These are phyloP conservation scores for Phylloscopus trochiloides DNA, from an alignment of 2,113 vertebrate genomes.

Conservation along the genomic window DNA sequence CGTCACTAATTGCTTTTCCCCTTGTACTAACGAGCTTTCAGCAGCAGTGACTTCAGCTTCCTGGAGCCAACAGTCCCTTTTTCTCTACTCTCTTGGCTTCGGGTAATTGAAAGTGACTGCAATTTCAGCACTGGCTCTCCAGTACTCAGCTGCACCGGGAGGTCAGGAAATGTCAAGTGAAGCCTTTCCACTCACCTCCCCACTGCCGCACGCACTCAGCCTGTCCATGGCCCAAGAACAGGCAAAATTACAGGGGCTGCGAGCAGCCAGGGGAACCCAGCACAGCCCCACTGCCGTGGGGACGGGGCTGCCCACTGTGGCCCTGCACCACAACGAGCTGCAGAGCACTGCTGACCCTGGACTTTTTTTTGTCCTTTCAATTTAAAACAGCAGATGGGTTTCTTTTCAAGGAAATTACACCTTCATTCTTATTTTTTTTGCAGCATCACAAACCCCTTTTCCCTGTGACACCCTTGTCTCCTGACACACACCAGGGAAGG, in stretches of 20 bases:
- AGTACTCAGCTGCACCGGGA: slow-evolving; percentile 67
- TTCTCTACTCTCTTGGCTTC: slow-evolving; percentile 63
- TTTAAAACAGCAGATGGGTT: neutral
- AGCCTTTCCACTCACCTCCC: slow-evolving; percentile 68
- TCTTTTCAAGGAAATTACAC: neutral
- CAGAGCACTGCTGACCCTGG: neutral
- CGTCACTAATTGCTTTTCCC: slow-evolving; percentile 72
- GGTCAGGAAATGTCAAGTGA: slow-evolving; percentile 77
- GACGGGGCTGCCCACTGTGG: accelerated
- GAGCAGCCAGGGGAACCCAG: neutral
- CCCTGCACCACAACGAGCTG: neutral
- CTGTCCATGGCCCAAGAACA: neutral
- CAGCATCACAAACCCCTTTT: neutral
- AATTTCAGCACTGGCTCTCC: slow-evolving; percentile 69
- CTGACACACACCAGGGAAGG: neutral
- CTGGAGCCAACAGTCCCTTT: slow-evolving; percentile 70
- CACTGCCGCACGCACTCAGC: neutral
- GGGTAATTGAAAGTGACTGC: slow-evolving; percentile 78
- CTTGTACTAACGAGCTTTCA: slow-evolving; percentile 77
- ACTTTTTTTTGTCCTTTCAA: neutral
- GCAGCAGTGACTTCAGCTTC: slow-evolving; percentile 70
- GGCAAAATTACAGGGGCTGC: neutral
- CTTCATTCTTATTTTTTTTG: neutral
- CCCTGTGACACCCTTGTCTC: accelerated
- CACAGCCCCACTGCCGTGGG: neutral